Evolutionary conservation across 2,797 vertebrate species (phyloP), one percentile per base, ranked within the genome.

Genomic region (Eulemur mongoz): DNA sequence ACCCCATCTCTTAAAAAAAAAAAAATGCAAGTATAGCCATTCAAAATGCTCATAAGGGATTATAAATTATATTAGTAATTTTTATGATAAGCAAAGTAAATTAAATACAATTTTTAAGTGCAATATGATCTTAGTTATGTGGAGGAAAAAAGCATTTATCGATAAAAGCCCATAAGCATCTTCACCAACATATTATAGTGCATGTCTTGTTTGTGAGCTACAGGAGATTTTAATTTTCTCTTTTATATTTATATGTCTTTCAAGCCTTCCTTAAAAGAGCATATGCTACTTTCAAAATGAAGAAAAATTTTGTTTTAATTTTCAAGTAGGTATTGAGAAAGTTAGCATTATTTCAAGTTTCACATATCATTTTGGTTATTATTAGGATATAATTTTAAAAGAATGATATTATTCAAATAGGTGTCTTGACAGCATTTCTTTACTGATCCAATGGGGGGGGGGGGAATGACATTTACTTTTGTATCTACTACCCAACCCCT

Each of bases 281-380:
- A n/a, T 57, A 45, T 67, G 81, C 43, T 85, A 40, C 88, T 92
- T 97, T 94, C 38, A 82, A 85, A 89, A 85, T 84, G 30, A 45
- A 4, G 43, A 32, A 63, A 23, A 38, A 13, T 27, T 27, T n/a
- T 32, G 7, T 61, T 72, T 80, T 92, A 63, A 76, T 13, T n/a
- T 82, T 96, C 69, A 96, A 76, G 48, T 43, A 73, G 23, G 14
- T 61, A 59, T 86, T 93, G 70, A 95, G 57, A 93, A 10, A 43
- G 79, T 79, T 18, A 73, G 20, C 27, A 1, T 82, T 57, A 8
- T 59, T 89, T 79, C 43, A 89, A 38, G 52, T 96, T 88, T 91
- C 35, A 40, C 1, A 87, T 61, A 57, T 25, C 22, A 9, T 57
- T 57, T 40, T 79, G 80, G 50, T 38, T 27, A 15, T 15, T 85